Base-by-base conservation (phyloP, 2,888 invertebrate genomes). In the Eristalis pertinax region DNA sequence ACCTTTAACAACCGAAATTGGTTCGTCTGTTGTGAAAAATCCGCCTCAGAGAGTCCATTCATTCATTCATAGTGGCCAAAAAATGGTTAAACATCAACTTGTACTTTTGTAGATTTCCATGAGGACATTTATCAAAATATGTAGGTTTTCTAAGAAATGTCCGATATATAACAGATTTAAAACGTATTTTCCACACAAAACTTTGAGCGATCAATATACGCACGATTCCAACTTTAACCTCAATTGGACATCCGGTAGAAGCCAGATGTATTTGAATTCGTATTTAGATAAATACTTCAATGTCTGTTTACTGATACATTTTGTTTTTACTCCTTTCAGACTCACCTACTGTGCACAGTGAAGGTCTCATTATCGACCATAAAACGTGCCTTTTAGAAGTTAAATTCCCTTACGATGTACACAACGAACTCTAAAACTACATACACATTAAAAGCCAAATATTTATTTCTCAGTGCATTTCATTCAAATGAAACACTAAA, bases 401-500 rank as follows among this genome's bases (percentile, higher is more conserved):
- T 2, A 10, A 43, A 29, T 24, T 41, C 13, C 68, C 38, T 41
- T 73, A 78, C 68, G 65, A 85, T 85, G 81, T 72, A 38, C 43
- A 58, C 75, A 72, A 81, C 72, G 70, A 84, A 80, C 24, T 38
- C 43, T 26, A 63, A 72, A 62, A 67, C 32, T 67, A 58, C 24
- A 26, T 58, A 63, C 75, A 68, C 63, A 68, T 76, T 65, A 41
- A 60, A 68, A 81, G 56, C 84, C 75, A 76, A 80, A 85, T 76
- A 58, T 63, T 19, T 70, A 65, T 72, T 67, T 63, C 32, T 70
- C 11, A 72, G 67, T 70, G 76, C 72, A 65, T 84, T 72, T 80
- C 75, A 81, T 63, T 84, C 50, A 10, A 84, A 75, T 24, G 75
- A 75, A 75, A 80, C 65, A 65, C 32, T 80, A n/a, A 80, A 80